phyloP scores from a whole-genome alignment of 2,888 invertebrate species.

The Melinaea menophilus region DNA sequence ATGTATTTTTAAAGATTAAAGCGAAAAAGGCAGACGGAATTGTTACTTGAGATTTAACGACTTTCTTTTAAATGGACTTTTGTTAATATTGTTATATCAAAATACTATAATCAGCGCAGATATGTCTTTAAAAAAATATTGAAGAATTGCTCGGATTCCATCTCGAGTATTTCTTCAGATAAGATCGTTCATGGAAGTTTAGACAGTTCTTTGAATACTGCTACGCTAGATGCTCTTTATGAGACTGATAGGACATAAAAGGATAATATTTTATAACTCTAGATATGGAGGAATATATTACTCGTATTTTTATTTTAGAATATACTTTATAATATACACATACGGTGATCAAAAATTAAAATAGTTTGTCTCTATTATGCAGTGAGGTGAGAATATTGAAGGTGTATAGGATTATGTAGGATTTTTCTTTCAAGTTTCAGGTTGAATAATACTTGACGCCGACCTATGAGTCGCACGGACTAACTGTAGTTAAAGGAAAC shows the following conservation, averaged over 20 bases:
- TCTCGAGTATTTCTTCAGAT: slow-evolving; percentile 49
- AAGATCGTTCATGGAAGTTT: slow-evolving; percentile 54
- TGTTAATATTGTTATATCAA: too few species aligned
- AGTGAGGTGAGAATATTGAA: too few species aligned
- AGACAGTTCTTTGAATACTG: slow-evolving; percentile 47
- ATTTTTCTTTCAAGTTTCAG: too few species aligned
- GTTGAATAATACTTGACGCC: too few species aligned
- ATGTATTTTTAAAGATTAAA: slow-evolving; percentile 27
- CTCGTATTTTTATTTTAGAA: background rate
- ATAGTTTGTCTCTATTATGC: too few species aligned
- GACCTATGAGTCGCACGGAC: too few species aligned
- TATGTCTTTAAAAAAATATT: slow-evolving; percentile 10
- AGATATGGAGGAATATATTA: background rate
- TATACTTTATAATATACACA: too few species aligned
- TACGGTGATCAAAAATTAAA: too few species aligned
- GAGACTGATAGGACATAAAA: background rate
- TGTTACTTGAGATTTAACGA: slow-evolving; percentile 10
- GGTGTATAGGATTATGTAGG: too few species aligned
- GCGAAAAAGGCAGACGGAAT: slow-evolving; percentile 14
- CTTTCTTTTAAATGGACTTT: slow-evolving; percentile 7
- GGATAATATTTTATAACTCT: background rate
- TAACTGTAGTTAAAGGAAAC: too few species aligned
- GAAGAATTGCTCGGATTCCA: slow-evolving; percentile 21
- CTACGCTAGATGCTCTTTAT: slow-evolving; percentile 29
- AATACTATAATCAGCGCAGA: too few species aligned